phyloP scores from a whole-genome alignment of 2,113 vertebrate species.

The Siniperca chuatsi region DNA sequence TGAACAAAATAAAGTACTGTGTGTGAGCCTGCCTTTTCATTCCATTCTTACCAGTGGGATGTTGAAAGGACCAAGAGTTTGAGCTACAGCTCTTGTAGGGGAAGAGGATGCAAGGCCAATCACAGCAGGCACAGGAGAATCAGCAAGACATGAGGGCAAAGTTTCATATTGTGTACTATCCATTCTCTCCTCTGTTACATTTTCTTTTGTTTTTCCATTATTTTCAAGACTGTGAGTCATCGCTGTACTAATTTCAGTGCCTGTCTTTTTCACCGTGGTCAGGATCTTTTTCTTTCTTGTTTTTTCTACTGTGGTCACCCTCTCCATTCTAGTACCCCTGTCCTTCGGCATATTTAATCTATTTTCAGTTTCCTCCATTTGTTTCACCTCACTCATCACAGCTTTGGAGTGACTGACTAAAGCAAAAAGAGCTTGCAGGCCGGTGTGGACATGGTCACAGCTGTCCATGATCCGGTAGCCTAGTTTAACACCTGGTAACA shows the following conservation, averaged over 20 bases:
- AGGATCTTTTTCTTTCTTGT: neutral
- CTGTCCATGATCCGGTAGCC: conserved; percentile 82
- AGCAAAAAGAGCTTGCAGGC: conserved; percentile 72
- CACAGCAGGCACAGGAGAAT: conserved; percentile 78
- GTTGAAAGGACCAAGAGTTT: conserved; percentile 78
- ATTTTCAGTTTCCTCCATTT: neutral
- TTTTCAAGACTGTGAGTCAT: neutral
- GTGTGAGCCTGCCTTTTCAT: neutral
- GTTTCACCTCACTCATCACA: neutral
- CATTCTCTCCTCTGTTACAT: neutral
- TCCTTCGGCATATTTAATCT: neutral
- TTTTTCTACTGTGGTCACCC: neutral
- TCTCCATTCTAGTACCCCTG: neutral
- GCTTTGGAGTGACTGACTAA: conserved; percentile 62
- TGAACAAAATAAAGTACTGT: neutral
- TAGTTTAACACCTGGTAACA: conserved; percentile 78
- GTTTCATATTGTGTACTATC: neutral
- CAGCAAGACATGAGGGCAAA: conserved; percentile 58
- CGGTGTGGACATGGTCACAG: conserved; percentile 80
- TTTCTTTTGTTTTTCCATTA: neutral
- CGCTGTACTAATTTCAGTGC: neutral
- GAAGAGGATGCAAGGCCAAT: conserved; percentile 84
- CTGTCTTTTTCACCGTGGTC: neutral
- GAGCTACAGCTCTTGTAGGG: conserved; percentile 80
- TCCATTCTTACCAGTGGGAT: conserved; percentile 79